Evolutionary conservation across 2,888 invertebrate species (phyloP), one percentile per base, ranked within the genome.

Genomic region (Sarcophaga rosellei): DNA sequence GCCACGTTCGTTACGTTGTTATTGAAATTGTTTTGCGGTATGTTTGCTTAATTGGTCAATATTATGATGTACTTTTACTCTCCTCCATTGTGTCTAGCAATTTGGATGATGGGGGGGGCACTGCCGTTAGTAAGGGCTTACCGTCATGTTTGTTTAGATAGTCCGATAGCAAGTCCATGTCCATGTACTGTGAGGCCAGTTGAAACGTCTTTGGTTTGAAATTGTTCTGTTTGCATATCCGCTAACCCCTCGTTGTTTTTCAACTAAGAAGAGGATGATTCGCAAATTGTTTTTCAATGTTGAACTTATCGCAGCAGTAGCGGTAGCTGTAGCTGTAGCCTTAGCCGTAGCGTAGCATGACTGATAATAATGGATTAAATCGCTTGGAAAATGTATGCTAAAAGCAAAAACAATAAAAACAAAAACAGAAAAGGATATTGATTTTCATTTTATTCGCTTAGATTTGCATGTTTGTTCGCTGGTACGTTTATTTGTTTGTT

Each of bases 281-380:
- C 44, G 81, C 74, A 75, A 81, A 75, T 81, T 75, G 81, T 68
- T 81, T 81, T 81, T 81, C 81, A 81, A 81, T 81, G 74, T 69
- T 68, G 47, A 17, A 61, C 20, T 59, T 59, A 21, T 25, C n/a
- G n/a, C 72, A 35, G 4, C 72, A 25, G 57, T 59, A 63, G 75
- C 20, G 15, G 47, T 47, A 47, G 47, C 47, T 23, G 17, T 47
- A 12, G 47, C 47, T 5, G 47, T 53, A 53, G 53, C 53, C 17
- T 15, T 12, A 53, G 35, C 35, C 35, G 35, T 65, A 45, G 17
- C n/a, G 65, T 61, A 47, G 62, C 20, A 25, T 66, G 17, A 53
- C 53, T 53, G 74, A 65, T 69, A 69, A 75, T 81, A 69, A 75
- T 53, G 62, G 68, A 81, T 81, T 74, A 63, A 81, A 81, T 62